These are phyloP conservation scores for Apamea anceps DNA, from an alignment of 2,888 invertebrate genomes.

Conservation along the genomic window DNA sequence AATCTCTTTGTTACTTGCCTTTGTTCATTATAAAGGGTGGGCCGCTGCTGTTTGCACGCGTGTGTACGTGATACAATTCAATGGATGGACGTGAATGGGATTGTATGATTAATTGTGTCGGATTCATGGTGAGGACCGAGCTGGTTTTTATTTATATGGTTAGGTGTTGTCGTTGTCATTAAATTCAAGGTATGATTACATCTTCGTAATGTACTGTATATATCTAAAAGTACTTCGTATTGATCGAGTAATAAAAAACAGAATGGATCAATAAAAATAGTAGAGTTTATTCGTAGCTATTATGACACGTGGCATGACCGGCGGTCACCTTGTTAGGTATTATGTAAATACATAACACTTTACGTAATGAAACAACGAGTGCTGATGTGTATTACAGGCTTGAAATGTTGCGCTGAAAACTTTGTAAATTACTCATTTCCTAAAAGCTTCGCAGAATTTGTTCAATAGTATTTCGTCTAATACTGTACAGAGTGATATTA, in stretches of 20 bases:
- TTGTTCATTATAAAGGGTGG: conserved; percentile 50
- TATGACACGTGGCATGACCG: background rate
- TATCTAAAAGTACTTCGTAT: background rate
- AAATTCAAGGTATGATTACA: background rate
- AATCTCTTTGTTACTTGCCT: conserved; percentile 55
- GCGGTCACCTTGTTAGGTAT: conserved; percentile 18
- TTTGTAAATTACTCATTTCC: background rate
- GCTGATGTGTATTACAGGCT: background rate
- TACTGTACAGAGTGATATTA: conserved; percentile 17
- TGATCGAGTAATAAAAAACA: background rate
- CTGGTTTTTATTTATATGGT: conserved; percentile 1
- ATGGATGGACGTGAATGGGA: conserved; percentile 37
- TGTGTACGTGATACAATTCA: conserved; percentile 35
- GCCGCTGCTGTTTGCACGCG: conserved; percentile 47
- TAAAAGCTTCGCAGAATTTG: background rate
- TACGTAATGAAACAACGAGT: conserved; percentile 2
- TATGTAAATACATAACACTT: conserved; percentile 23
- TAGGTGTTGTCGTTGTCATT: conserved; percentile 4
- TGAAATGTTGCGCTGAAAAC: background rate
- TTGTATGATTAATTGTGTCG: conserved; percentile 47
- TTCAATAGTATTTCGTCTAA: background rate
- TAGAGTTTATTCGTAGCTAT: background rate
- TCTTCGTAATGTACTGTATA: background rate
- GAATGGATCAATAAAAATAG: conserved; percentile 1
- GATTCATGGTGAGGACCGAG: background rate